These are phyloP conservation scores for Echiichthys vipera DNA, from an alignment of 2,797 vertebrate species.

Conservation along the genomic window DNA sequence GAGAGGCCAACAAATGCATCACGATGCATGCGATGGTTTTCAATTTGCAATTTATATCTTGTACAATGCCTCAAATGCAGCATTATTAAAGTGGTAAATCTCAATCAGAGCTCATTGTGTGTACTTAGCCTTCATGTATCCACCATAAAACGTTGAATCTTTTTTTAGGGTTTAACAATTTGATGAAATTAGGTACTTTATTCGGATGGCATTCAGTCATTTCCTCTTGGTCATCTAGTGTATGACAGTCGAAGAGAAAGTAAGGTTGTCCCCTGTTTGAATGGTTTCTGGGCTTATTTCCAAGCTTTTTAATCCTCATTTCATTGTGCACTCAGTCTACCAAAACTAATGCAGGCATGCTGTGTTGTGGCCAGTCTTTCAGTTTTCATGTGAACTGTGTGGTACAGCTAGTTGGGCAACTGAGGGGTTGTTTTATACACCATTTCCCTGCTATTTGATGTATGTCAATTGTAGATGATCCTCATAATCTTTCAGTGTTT, in stretches of 20 bases:
- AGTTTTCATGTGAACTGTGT: conserved; percentile 55
- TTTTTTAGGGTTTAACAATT: conserved; percentile 29
- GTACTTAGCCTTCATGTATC: conserved; percentile 43
- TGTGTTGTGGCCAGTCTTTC: conserved; percentile 61
- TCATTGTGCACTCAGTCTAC: conserved; percentile 79
- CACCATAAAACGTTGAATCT: not conserved
- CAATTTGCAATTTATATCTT: conserved; percentile 29
- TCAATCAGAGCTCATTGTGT: conserved; percentile 53
- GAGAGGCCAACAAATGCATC: conserved; percentile 32
- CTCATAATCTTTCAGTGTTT: not conserved
- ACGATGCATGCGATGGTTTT: conserved; percentile 15
- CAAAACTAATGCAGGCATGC: conserved; percentile 72
- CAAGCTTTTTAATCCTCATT: conserved; percentile 81
- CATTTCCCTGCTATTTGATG: conserved; percentile 15
- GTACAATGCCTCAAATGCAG: conserved; percentile 6
- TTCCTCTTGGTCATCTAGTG: conserved; percentile 48
- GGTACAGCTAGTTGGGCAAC: conserved; percentile 52
- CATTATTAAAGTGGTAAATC: conserved; percentile 58
- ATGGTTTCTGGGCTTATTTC: conserved; percentile 76
- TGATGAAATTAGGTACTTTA: conserved; percentile 41
- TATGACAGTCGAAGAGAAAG: conserved; percentile 51
- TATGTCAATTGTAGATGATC: conserved; percentile 14
- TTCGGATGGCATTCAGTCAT: conserved; percentile 10
- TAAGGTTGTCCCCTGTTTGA: conserved; percentile 66
- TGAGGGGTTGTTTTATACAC: conserved; percentile 6